These are phyloP conservation scores for Pimephales promelas DNA, from an alignment of 2,113 vertebrate genomes.

Conservation along the genomic window DNA sequence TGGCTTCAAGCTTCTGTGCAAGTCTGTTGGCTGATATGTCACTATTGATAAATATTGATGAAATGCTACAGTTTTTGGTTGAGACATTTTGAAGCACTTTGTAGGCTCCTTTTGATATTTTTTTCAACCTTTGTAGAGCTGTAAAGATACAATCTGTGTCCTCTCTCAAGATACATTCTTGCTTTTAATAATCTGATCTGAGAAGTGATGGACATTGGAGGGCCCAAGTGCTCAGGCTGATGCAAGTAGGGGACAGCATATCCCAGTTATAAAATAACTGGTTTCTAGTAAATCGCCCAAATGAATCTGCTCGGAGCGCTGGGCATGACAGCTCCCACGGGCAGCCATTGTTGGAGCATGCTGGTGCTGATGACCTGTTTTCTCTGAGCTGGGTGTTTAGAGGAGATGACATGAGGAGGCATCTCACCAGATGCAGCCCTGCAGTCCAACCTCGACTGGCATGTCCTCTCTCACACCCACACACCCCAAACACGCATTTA, in stretches of 20 bases:
- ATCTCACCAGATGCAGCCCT: constrained; percentile 2
- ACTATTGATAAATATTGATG: constrained; percentile 12
- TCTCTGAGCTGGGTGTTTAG: neutral
- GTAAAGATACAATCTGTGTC: constrained; percentile 14
- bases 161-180: constrained; percentile 24
- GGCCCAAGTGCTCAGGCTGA: constrained; percentile 34
- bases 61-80: neutral
- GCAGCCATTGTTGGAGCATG: constrained; percentile 17
- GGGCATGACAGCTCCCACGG: constrained; percentile 20
- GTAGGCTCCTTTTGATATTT: neutral
- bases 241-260: constrained; percentile 26
- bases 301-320: neutral
- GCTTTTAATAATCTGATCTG: constrained; percentile 42
- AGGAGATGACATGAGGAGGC: neutral
- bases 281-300: constrained; percentile 18
- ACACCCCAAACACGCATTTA: constrained; percentile 15
- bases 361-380: constrained; percentile 20
- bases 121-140: constrained; percentile 19
- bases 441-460: neutral
- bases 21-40: constrained; percentile 21
- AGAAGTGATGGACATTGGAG: constrained; percentile 33
- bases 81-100: constrained; percentile 21
- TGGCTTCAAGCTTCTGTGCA: constrained; percentile 1
- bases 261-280: constrained; percentile 22
- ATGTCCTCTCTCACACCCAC: neutral